A percentile compares a stretch with the other conserved stretches of the same genome.
Evolutionary conservation across 2,888 invertebrate species (phyloP).

Genomic region (Acheta domesticus): DNA sequence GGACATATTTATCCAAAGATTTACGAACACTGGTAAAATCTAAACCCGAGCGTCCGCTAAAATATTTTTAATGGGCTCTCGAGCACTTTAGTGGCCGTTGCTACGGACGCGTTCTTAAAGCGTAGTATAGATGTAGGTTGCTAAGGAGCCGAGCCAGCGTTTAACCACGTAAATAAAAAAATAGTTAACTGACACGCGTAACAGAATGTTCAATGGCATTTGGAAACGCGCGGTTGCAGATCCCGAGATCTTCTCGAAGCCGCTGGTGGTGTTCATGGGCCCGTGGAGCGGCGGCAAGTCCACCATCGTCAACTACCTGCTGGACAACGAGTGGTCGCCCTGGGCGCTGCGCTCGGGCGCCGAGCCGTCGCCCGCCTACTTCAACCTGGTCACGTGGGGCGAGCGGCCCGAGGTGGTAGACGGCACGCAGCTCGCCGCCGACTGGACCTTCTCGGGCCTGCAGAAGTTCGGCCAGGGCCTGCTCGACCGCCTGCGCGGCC

Average conservation of each 20-base stretch:
- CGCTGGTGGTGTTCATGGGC: conserved; percentile 88
- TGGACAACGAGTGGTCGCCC: conserved; percentile 79
- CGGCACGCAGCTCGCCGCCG: conserved; percentile 91
- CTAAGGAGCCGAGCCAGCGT: no score
- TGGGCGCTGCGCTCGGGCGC: conserved; percentile 86
- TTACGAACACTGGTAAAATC: no score
- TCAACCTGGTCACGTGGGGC: conserved; percentile 87
- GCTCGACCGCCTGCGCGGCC: conserved; percentile 79
- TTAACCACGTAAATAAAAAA: no score
- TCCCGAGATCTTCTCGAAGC: conserved; percentile 92
- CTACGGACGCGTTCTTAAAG: no score
- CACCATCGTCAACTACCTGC: conserved; percentile 86
- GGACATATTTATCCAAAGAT: no score
- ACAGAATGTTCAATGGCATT: no score
- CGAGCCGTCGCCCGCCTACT: conserved; percentile 89
- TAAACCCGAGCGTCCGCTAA: no score
- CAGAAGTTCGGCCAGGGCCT: conserved; percentile 94
- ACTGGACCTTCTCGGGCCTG: conserved; percentile 88
- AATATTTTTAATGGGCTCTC: no score
- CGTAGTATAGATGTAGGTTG: no score
- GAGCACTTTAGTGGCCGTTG: no score
- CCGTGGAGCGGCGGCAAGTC: conserved; percentile 97
- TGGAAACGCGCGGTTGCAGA: conserved; percentile 51
- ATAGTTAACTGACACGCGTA: no score
- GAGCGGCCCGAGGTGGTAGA: conserved; percentile 80